Percentiles rank a stretch among this genome's conserved stretches.
These are phyloP conservation scores for Euclidia mi DNA, from an alignment of 2,888 invertebrate genomes.

Conservation along the genomic window DNA sequence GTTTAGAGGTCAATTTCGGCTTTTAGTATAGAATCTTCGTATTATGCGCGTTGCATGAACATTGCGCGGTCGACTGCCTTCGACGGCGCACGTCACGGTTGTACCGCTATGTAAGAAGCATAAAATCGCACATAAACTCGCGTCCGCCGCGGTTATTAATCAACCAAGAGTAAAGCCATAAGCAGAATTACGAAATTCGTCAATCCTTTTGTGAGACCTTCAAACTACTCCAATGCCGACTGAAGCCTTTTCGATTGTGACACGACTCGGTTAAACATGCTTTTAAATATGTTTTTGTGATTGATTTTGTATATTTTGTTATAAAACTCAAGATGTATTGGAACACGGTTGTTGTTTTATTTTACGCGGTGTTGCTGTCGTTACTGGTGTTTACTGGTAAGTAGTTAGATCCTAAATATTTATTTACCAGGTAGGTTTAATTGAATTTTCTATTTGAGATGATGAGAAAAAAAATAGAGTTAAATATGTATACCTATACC, in stretches of 20 bases:
- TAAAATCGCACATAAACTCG: constrained; percentile 49
- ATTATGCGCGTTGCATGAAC: constrained; percentile 63
- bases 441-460: too few relatives aligned
- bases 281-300: constrained; percentile 72
- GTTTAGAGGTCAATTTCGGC: constrained; percentile 68
- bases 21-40: constrained; percentile 55
- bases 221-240: constrained; percentile 74
- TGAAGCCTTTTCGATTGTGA: constrained; percentile 72
- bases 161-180: constrained; percentile 64
- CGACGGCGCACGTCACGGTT: constrained; percentile 76
- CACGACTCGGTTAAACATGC: constrained; percentile 70
- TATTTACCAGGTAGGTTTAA: background rate
- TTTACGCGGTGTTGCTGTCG: constrained; percentile 67
- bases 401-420: constrained; percentile 27
- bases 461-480: too few relatives aligned
- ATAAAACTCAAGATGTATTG: constrained; percentile 69
- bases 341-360: constrained; percentile 64
- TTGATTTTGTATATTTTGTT: constrained; percentile 63
- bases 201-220: constrained; percentile 77
- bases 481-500: too few relatives aligned
- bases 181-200: constrained; percentile 73
- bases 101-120: constrained; percentile 67
- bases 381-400: constrained; percentile 75
- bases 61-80: constrained; percentile 79
- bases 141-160: constrained; percentile 64